A percentile compares a stretch with the other conserved stretches of the same genome.
These are phyloP conservation scores for Anoplopoma fimbria DNA, from an alignment of 2,113 vertebrate genomes.

Conservation along the genomic window DNA sequence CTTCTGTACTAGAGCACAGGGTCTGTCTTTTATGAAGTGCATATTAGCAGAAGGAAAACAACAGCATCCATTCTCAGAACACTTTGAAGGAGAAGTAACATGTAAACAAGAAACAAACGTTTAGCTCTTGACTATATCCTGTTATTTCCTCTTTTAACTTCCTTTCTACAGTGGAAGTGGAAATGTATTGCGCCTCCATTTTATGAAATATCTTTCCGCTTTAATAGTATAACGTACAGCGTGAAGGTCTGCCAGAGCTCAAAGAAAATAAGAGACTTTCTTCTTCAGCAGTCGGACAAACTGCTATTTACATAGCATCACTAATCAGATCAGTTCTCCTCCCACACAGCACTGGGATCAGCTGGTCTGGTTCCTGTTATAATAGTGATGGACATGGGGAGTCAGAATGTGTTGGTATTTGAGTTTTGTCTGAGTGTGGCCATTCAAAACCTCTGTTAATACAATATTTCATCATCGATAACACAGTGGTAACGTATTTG, in stretches of 20 bases:
- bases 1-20: background rate
- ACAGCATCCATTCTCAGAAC: background rate
- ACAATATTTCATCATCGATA: background rate
- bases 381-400: background rate
- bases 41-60: background rate
- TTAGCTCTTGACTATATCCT: background rate
- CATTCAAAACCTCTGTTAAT: background rate
- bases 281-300: background rate
- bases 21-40: background rate
- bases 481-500: background rate
- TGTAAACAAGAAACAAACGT: background rate
- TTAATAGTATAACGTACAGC: background rate
- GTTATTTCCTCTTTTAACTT: background rate
- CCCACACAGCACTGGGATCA: background rate
- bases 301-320: background rate
- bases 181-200: background rate
- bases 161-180: too few relatives aligned
- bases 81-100: background rate
- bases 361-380: background rate
- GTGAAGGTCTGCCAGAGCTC: background rate
- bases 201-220: background rate
- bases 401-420: background rate
- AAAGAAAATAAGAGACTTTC: background rate
- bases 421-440: background rate
- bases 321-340: conserved; percentile 6